Conservation (phyloP, 2,113 vertebrate species). For the Ictalurus furcatus region DNA sequence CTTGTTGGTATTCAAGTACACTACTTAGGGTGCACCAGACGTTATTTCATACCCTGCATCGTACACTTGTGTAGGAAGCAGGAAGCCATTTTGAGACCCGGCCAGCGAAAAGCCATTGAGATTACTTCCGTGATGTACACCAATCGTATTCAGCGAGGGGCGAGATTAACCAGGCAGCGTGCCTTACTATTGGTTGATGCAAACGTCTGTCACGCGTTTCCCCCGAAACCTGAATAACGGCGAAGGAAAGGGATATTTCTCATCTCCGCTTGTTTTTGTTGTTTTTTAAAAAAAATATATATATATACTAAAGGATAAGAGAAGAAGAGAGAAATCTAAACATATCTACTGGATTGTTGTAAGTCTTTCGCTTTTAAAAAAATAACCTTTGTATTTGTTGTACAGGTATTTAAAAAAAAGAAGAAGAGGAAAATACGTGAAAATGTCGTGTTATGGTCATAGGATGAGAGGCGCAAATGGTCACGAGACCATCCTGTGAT, state of each 20-base stretch:
- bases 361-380: neutral
- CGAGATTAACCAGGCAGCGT: neutral
- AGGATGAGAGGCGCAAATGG: slow-evolving; percentile 54
- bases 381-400: neutral
- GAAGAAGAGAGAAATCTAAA: neutral
- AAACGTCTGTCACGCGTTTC: neutral
- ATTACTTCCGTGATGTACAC: slow-evolving; percentile 58
- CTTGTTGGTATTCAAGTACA: neutral
- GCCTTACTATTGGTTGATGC: slow-evolving; percentile 59
- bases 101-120: neutral
- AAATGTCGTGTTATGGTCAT: neutral
- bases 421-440: neutral
- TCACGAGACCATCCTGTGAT: slow-evolving; percentile 70
- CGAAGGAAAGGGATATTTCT: slow-evolving; percentile 61
- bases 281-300: neutral
- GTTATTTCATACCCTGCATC: neutral
- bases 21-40: neutral
- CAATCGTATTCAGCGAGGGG: slow-evolving; percentile 51
- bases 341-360: neutral
- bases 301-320: neutral
- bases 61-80: neutral
- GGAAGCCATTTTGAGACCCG: neutral
- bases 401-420: neutral
- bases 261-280: slow-evolving; percentile 50
- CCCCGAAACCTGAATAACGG: slow-evolving; percentile 58